Conservation (phyloP, 2,113 vertebrate species). For the Sarotherodon lohbergeri region DNA sequence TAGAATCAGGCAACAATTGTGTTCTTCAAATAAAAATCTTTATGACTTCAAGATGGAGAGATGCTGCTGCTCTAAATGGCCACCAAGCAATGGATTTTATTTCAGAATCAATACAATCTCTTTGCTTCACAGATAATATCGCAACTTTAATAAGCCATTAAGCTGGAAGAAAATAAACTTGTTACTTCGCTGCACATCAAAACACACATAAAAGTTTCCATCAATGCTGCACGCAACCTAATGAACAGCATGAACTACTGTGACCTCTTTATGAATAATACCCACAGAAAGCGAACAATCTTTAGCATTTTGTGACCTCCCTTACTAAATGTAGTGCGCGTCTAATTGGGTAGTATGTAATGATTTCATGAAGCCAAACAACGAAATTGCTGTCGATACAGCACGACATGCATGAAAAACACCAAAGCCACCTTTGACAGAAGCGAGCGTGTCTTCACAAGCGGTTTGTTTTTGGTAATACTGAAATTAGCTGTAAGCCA, state of each 20-base stretch:
- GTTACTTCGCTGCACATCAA: background rate
- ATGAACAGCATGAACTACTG: background rate
- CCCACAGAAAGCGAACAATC: background rate
- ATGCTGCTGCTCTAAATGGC: background rate
- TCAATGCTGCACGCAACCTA: background rate
- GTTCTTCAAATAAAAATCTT: background rate
- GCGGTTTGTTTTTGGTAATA: background rate
- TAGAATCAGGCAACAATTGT: background rate
- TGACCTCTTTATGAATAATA: background rate
- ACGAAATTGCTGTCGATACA: background rate
- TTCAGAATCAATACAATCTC: slow-evolving; percentile 5
- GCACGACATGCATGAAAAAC: background rate
- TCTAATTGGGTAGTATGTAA: background rate
- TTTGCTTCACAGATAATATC: background rate
- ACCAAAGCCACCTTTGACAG: background rate
- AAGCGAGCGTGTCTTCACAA: background rate
- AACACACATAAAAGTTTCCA: background rate
- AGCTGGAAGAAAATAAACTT: background rate
- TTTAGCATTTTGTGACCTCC: background rate
- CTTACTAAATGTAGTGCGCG: background rate
- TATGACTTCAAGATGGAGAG: background rate
- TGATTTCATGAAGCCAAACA: background rate
- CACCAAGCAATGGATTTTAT: background rate
- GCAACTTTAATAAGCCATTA: background rate
- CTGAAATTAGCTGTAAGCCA: background rate